Conservation (phyloP, 2,797 vertebrate species). For the Percopsis omiscomaycus region DNA sequence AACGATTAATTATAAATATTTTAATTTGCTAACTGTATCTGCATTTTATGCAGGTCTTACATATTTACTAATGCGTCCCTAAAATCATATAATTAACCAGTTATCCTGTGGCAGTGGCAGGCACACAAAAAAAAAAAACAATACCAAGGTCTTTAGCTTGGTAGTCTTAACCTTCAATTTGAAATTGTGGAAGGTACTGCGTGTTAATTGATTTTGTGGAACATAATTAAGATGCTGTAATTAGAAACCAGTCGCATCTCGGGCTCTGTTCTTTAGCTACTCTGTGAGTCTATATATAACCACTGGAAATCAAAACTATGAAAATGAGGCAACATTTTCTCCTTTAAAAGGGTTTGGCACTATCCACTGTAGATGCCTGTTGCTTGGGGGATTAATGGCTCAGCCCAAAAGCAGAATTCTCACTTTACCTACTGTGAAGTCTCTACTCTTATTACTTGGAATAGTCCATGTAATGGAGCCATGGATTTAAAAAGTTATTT, state of each 20-base stretch:
- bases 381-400: conserved; percentile 36
- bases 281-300: not conserved
- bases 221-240: not conserved
- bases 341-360: conserved; percentile 32
- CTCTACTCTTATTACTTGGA: conserved; percentile 27
- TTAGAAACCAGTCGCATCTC: conserved; percentile 14
- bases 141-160: not conserved
- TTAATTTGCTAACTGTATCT: conserved; percentile 12
- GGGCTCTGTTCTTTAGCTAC: conserved; percentile 24
- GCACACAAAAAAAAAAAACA: not conserved
- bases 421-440: conserved; percentile 22
- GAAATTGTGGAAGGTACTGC: not conserved
- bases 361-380: conserved; percentile 35
- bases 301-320: not conserved
- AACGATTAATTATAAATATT: not conserved
- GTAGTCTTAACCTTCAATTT: not conserved
- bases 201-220: no score
- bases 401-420: conserved; percentile 15
- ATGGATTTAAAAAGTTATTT: not conserved
- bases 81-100: not conserved
- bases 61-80: conserved; percentile 8
- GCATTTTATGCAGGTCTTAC: not conserved
- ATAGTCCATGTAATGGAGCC: conserved; percentile 23
- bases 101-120: not conserved
- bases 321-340: conserved; percentile 37